Conservation (phyloP, 2,797 vertebrate species). For the Pseudotriccus pelzelni region DNA sequence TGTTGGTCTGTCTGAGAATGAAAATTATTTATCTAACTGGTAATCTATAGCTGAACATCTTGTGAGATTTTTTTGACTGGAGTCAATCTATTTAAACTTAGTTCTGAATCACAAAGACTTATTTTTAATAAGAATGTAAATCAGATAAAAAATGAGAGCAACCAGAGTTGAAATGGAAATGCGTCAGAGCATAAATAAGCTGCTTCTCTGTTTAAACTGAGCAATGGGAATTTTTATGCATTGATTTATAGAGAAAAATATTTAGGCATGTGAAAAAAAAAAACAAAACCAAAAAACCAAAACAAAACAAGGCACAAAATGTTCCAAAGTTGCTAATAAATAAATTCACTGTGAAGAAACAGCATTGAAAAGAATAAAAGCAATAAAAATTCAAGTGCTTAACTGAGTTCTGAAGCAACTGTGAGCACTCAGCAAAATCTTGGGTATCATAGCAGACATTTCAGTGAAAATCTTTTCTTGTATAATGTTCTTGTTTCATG, state of each 20-base stretch:
- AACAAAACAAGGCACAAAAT: neutral
- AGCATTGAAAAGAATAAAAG: neutral
- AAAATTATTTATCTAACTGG: neutral
- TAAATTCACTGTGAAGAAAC: neutral
- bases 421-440: neutral
- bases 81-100: neutral
- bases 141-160: neutral
- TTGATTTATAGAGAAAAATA: neutral
- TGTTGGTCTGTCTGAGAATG: neutral
- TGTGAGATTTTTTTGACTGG: neutral
- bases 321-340: neutral
- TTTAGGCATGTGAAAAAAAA: neutral
- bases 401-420: neutral
- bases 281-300: neutral
- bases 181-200: neutral
- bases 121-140: neutral
- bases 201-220: neutral
- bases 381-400: neutral
- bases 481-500: neutral
- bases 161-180: neutral
- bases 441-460: neutral
- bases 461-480: neutral
- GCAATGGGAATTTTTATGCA: neutral
- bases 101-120: neutral
- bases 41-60: neutral